These are phyloP conservation scores for Priocnemis perturbator DNA, from an alignment of 2,888 invertebrate genomes.

Conservation along the genomic window DNA sequence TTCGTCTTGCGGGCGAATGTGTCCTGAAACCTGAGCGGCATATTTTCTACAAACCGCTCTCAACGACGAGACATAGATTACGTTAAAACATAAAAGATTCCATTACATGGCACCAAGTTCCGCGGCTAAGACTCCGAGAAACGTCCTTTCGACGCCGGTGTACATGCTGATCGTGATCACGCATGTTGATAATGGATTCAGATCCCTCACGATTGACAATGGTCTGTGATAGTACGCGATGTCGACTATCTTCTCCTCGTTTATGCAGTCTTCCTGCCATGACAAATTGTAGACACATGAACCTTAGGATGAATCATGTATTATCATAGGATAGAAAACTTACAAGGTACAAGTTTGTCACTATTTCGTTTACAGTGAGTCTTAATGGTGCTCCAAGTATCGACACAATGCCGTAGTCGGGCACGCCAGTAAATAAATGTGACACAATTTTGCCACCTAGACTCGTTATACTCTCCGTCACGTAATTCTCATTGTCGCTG, in stretches of 20 bases:
- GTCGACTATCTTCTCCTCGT: conserved; percentile 78
- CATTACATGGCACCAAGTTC: conserved; percentile 78
- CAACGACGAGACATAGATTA: not conserved
- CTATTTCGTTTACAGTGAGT: conserved; percentile 78
- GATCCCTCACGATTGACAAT: conserved; percentile 76
- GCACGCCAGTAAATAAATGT: conserved; percentile 76
- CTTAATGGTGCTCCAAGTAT: conserved; percentile 75
- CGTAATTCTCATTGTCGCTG: conserved; percentile 72
- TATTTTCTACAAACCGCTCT: not conserved
- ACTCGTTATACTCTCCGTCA: conserved; percentile 77
- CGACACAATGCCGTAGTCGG: conserved; percentile 83
- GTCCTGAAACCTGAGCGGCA: conserved; percentile 78
- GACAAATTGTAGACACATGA: too few relatives aligned
- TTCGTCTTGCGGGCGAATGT: conserved; percentile 80
- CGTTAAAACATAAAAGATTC: not conserved
- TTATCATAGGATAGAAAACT: conserved; percentile 61
- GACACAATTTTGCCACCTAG: conserved; percentile 78
- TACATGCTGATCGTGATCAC: conserved; percentile 82
- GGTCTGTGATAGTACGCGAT: conserved; percentile 86
- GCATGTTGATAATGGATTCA: conserved; percentile 76
- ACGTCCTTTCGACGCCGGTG: conserved; percentile 83
- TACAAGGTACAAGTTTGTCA: conserved; percentile 85
- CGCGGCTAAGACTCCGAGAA: conserved; percentile 83
- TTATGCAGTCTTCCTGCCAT: conserved; percentile 81
- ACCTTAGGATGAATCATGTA: too few relatives aligned